Evolutionary conservation across 2,888 invertebrate species (phyloP), one percentile per base, ranked within the genome.

Genomic region (Julus scanicus): DNA sequence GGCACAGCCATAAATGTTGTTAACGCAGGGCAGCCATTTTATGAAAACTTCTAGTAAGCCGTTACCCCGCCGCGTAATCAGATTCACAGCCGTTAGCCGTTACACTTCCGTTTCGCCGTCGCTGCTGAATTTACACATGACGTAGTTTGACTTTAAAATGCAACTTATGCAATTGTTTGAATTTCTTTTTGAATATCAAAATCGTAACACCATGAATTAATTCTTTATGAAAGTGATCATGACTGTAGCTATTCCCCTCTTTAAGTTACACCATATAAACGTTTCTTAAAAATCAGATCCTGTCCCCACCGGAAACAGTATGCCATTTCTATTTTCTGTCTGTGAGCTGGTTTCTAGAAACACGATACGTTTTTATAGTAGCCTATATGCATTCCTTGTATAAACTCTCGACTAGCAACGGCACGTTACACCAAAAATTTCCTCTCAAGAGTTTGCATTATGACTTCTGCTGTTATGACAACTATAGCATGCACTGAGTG

Each of bases 321-420:
- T 20, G 63, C 63, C 63, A 63, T 63, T 63, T 63, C 63, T 63
- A 63, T 63, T 63, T 63, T 63, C 63, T 63, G 63, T 63, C n/a
- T 63, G n/a, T 63, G 63, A 63, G 63, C 63, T 63, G n/a, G n/a
- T 63, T 63, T 63, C 63, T n/a, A 20, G 63, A 63, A 63, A 63
- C 20, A 6, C n/a, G 63, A 63, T 63, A 63, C 63, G n/a, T 20
- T 63, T 63, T 20, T 63, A 63, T 63, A 63, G 63, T 63, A 63
- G 63, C 63, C 63, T 63, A 63, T 63, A 63, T 63, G 63, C 63
- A 63, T 63, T 63, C 63, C 20, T 20, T 63, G 63, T 8, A 63
- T 63, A 63, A 63, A 63, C 63, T 63, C 20, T 8, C n/a, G 63
- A 20, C n/a, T 20, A 63, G n/a, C 8, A 63, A 63, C 63, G 8